These are phyloP conservation scores for Galerucella pusilla DNA, from an alignment of 2,888 invertebrate species.

Conservation along the genomic window DNA sequence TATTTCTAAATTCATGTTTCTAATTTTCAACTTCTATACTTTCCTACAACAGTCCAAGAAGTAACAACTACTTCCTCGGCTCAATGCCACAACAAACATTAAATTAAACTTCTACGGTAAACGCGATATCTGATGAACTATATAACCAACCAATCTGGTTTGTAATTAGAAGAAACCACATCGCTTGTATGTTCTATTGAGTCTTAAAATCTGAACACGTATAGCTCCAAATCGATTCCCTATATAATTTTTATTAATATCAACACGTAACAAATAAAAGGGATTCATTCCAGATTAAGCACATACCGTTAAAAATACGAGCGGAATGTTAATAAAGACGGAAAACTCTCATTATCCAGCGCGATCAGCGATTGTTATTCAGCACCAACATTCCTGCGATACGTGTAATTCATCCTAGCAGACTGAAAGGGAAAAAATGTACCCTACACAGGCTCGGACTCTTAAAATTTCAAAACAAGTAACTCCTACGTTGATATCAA, in stretches of 20 bases:
- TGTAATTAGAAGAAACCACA: too few species aligned
- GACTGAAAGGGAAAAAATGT: not conserved
- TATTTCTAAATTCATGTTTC: too few species aligned
- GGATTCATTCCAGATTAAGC: constrained; percentile 31
- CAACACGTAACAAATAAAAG: constrained; percentile 37
- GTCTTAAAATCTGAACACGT: constrained; percentile 1
- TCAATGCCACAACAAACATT: too few species aligned
- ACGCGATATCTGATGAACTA: too few species aligned
- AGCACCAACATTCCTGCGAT: constrained; percentile 34
- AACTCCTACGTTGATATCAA: too few species aligned
- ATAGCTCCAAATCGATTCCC: constrained; percentile 7
- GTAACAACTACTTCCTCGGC: too few species aligned
- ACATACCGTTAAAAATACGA: constrained; percentile 35
- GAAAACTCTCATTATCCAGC: constrained; percentile 38
- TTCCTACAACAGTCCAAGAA: too few species aligned
- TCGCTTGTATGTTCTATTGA: not conserved
- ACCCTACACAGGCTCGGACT: not conserved
- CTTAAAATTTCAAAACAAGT: too few species aligned
- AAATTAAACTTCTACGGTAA: too few species aligned
- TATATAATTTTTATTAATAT: constrained; percentile 33
- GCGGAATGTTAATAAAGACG: constrained; percentile 39
- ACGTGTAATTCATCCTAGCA: constrained; percentile 35
- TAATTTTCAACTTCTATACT: too few species aligned
- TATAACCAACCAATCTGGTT: too few species aligned
- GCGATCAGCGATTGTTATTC: constrained; percentile 38